Evolutionary conservation across 2,888 invertebrate species (phyloP).

Genomic region (Hyalella azteca): DNA sequence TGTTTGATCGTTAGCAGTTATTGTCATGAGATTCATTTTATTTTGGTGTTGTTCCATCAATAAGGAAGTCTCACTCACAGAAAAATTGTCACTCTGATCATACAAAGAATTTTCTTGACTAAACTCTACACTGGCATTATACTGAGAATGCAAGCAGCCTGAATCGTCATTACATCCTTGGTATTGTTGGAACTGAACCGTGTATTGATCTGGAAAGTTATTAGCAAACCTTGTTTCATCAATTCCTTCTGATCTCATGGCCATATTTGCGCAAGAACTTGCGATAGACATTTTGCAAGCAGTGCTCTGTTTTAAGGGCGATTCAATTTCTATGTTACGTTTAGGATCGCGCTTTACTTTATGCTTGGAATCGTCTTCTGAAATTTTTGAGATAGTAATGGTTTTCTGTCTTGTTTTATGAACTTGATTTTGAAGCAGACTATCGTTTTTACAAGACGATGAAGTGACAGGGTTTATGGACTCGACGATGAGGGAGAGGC

Average conservation of each 20-base stretch:
- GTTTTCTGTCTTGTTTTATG: background rate
- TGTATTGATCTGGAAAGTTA: background rate
- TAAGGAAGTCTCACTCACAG: background rate
- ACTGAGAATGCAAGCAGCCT: background rate
- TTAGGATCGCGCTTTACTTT: no score
- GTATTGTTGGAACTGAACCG: background rate
- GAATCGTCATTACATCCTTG: background rate
- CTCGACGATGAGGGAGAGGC: constrained; percentile 75
- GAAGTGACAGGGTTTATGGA: constrained; percentile 66
- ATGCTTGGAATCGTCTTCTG: no score
- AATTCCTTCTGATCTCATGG: no score
- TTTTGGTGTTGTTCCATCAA: background rate
- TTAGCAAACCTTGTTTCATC: background rate
- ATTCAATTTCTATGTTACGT: no score
- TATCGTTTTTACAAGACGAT: background rate
- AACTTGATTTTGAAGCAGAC: background rate
- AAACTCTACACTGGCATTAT: background rate
- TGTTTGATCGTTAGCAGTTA: background rate
- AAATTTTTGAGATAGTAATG: no score
- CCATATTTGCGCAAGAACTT: no score
- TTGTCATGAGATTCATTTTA: background rate
- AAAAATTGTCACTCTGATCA: background rate
- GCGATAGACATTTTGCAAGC: no score
- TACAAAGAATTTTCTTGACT: background rate
- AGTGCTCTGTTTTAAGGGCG: no score